phyloP scores from a whole-genome alignment of 1,140 invertebrate species.

The Apolygus lucorum region DNA sequence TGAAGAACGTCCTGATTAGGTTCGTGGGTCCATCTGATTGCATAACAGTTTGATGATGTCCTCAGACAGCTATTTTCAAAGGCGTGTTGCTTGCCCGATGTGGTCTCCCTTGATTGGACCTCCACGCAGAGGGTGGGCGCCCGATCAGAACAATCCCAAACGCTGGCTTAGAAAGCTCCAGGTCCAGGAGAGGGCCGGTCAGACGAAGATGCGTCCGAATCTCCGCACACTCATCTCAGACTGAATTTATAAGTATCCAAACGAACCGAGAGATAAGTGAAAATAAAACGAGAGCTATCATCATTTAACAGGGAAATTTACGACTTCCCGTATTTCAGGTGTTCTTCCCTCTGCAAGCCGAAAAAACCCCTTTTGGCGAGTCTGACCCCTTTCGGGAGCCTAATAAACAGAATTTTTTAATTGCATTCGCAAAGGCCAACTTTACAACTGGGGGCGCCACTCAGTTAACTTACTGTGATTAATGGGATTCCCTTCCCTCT shows the following conservation, averaged over 20 bases:
- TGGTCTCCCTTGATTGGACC: background rate
- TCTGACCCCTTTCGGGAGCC: no score
- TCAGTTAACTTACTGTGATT: no score
- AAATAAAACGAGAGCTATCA: background rate
- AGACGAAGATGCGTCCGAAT: no score
- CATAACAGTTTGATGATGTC: slow-evolving; percentile 5
- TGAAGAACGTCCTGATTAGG: slow-evolving; percentile 11
- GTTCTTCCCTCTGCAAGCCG: background rate
- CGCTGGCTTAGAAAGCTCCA: no score
- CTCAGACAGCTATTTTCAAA: background rate
- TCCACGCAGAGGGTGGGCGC: no score
- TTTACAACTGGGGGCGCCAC: no score
- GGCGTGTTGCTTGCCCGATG: background rate
- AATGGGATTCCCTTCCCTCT: no score
- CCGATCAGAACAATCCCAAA: no score
- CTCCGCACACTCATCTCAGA: background rate
- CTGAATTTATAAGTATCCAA: background rate
- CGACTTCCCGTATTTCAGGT: background rate
- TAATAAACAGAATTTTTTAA: no score
- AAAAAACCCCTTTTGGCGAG: background rate
- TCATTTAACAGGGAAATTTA: background rate
- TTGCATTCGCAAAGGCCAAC: no score
- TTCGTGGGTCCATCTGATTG: background rate
- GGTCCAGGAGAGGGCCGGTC: background rate
- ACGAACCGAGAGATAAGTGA: no score